Percentiles rank a stretch among this genome's conserved stretches.
phyloP scores from a whole-genome alignment of 2,113 vertebrate genomes.

The Polypterus senegalus region DNA sequence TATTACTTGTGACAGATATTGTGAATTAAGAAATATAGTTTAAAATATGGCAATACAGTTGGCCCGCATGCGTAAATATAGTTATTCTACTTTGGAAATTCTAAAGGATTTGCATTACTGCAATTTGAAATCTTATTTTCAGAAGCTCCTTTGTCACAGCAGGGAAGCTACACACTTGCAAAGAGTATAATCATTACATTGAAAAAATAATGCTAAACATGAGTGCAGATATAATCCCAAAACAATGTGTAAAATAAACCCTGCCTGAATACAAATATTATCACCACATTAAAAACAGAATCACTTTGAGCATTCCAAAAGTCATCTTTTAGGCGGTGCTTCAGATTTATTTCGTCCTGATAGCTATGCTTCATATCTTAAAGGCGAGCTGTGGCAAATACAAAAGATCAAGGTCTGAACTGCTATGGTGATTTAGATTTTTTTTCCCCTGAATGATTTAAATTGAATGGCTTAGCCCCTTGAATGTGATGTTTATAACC shows the following conservation, averaged over 20 bases:
- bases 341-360: background rate
- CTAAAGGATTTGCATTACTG: background rate
- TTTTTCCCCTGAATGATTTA: background rate
- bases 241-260: constrained; percentile 1
- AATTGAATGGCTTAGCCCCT: background rate
- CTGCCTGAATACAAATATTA: background rate
- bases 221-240: background rate
- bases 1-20: background rate
- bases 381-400: background rate
- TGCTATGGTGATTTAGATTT: background rate
- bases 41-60: background rate
- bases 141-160: background rate
- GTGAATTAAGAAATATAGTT: background rate
- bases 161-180: no score
- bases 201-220: background rate
- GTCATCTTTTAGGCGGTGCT: background rate
- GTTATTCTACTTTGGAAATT: background rate
- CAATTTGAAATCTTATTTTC: background rate
- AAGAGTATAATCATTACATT: background rate
- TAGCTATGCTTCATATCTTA: background rate
- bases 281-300: background rate
- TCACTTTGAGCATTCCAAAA: background rate
- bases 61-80: background rate
- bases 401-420: background rate
- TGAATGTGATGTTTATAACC: no score